Conservation (phyloP, 2,797 vertebrate species). For the Austrolebias charrua region DNA sequence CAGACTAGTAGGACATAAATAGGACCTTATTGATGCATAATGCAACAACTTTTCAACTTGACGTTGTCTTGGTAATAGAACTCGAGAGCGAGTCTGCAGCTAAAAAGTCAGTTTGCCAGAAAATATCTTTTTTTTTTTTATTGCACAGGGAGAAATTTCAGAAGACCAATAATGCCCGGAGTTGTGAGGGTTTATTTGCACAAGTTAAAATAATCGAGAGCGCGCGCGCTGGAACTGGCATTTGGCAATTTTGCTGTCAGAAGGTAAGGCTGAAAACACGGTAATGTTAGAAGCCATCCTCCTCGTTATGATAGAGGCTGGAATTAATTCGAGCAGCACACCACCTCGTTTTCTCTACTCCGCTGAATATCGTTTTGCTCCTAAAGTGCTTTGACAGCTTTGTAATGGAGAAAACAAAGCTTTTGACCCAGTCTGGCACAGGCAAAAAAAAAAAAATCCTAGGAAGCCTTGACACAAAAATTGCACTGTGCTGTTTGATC, state of each 20-base stretch:
- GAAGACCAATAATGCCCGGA: neutral
- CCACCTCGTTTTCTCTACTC: constrained; percentile 35
- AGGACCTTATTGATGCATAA: constrained; percentile 78
- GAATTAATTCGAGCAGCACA: constrained; percentile 43
- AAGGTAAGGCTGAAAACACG: constrained; percentile 24
- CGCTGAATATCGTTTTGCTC: constrained; percentile 38
- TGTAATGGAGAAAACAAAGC: constrained; percentile 61
- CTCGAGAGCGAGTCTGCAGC: constrained; percentile 51
- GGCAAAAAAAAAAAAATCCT: constrained; percentile 35
- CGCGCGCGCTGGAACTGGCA: constrained; percentile 8
- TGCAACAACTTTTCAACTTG: constrained; percentile 73
- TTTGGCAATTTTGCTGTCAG: constrained; percentile 27
- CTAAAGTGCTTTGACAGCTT: constrained; percentile 51
- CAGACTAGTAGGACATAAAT: constrained; percentile 73
- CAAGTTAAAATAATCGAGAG: constrained; percentile 13
- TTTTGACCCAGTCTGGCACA: constrained; percentile 48
- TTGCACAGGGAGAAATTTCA: neutral
- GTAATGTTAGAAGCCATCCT: constrained; percentile 20
- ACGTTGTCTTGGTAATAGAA: constrained; percentile 66
- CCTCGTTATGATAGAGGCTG: constrained; percentile 19
- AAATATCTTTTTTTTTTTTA: constrained; percentile 23
- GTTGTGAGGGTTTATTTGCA: constrained; percentile 19
- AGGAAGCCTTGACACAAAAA: constrained; percentile 63
- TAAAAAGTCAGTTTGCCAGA: constrained; percentile 43
- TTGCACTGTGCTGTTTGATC: constrained; percentile 65